A percentile compares a stretch with the other conserved stretches of the same genome.
Evolutionary conservation across 2,797 vertebrate species (phyloP).

Genomic region (Malacoraja senta): DNA sequence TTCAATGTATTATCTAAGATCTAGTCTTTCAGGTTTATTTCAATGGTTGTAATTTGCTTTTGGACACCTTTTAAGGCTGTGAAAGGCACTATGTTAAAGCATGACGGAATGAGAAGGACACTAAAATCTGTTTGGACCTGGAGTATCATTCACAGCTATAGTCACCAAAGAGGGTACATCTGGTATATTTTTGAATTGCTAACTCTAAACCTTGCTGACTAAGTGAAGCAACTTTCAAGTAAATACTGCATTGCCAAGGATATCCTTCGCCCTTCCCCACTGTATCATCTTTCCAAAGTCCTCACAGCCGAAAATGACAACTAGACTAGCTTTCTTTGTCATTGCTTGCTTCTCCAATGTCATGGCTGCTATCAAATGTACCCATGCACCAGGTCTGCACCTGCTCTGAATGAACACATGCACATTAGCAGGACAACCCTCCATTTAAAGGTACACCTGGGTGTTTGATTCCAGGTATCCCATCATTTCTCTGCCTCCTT

Average conservation of each 20-base stretch:
- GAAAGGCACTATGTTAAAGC: not conserved
- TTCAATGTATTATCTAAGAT: not conserved
- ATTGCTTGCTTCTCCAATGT: conserved; percentile 29
- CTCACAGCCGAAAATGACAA: conserved; percentile 28
- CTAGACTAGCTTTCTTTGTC: conserved; percentile 26
- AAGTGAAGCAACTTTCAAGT: not conserved
- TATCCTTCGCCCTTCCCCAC: not conserved
- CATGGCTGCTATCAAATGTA: conserved; percentile 30
- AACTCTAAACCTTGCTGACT: not conserved
- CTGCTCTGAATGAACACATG: conserved; percentile 20
- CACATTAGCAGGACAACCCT: not conserved
- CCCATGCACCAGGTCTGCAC: conserved; percentile 32
- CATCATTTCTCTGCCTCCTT: not conserved
- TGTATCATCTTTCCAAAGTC: conserved; percentile 29
- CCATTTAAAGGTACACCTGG: conserved; percentile 27
- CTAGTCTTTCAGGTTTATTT: not conserved
- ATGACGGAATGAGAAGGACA: not conserved
- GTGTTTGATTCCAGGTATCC: not conserved
- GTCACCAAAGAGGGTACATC: not conserved
- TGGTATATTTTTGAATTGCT: not conserved
- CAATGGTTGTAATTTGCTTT: not conserved
- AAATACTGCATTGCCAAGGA: not conserved
- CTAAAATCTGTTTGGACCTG: not conserved
- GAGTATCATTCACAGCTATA: not conserved
- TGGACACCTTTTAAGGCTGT: not conserved